A percentile compares a stretch with the other conserved stretches of the same genome.
Conservation (phyloP, 2,113 vertebrate species). For the Tetraodon nigroviridis region DNA sequence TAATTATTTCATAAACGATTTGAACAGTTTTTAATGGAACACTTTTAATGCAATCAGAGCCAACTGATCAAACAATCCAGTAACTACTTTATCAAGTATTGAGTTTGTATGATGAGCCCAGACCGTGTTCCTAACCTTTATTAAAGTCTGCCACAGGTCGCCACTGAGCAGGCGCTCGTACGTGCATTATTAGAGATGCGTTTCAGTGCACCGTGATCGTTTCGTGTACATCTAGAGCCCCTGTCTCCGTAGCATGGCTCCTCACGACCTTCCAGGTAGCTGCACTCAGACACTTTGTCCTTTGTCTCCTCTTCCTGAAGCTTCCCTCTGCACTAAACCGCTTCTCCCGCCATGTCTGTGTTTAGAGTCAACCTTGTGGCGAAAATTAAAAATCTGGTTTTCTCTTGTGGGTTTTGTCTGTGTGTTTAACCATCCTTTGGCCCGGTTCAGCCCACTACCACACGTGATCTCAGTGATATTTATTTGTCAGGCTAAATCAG, state of each 20-base stretch:
- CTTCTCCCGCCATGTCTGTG: conserved; percentile 8
- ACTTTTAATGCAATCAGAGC: conserved; percentile 40
- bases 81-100: conserved; percentile 31
- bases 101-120: conserved; percentile 34
- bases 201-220: conserved; percentile 32
- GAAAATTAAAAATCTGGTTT: conserved; percentile 51
- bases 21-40: conserved; percentile 64
- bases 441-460: neutral
- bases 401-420: conserved; percentile 21
- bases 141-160: conserved; percentile 43
- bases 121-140: conserved; percentile 42
- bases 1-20: conserved; percentile 66
- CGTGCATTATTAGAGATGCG: conserved; percentile 20
- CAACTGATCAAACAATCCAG: conserved; percentile 32
- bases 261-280: conserved; percentile 31
- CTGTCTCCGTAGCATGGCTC: conserved; percentile 51
- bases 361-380: conserved; percentile 43
- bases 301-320: conserved; percentile 15
- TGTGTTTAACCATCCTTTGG: neutral
- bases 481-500: conserved; percentile 67
- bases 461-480: conserved; percentile 54
- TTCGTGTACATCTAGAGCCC: conserved; percentile 13
- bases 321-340: conserved; percentile 8
- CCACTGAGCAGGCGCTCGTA: conserved; percentile 28
- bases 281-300: conserved; percentile 55